Percentiles rank a stretch among this genome's conserved stretches.
These are phyloP conservation scores for Drosophila ironensis DNA, from an alignment of 1,140 invertebrate species.

Conservation along the genomic window DNA sequence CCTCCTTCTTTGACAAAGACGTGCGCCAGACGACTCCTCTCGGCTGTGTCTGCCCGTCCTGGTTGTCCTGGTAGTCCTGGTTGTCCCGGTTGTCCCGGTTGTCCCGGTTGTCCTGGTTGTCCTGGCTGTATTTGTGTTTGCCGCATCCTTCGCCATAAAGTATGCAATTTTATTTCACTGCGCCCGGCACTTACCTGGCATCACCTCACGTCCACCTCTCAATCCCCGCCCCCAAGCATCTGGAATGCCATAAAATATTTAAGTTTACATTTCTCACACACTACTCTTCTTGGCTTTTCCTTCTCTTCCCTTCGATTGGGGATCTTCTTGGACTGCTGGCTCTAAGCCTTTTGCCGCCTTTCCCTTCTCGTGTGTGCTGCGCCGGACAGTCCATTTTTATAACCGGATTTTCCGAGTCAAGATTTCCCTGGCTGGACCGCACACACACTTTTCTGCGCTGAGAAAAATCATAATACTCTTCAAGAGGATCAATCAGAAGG, in stretches of 20 bases:
- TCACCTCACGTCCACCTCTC: too few species aligned
- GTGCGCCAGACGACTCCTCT: constrained; percentile 20
- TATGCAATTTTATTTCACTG: constrained; percentile 76
- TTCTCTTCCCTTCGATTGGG: too few species aligned
- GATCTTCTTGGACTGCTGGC: constrained; percentile 8
- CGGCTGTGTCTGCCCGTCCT: constrained; percentile 1
- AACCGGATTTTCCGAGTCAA: constrained; percentile 65
- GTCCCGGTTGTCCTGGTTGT: too few species aligned
- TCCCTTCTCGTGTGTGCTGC: constrained; percentile 33
- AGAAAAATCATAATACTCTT: neutral
- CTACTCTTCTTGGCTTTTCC: neutral
- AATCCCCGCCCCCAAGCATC: constrained; percentile 15
- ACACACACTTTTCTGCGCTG: neutral
- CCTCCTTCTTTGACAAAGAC: constrained; percentile 21
- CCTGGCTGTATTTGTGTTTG: constrained; percentile 17
- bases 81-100: too few species aligned
- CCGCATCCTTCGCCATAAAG: constrained; percentile 66
- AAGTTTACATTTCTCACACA: constrained; percentile 72
- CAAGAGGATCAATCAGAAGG: too few species aligned
- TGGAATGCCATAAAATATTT: constrained; percentile 73
- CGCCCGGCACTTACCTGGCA: constrained; percentile 68
- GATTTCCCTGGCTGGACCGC: constrained; percentile 33
- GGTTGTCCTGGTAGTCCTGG: neutral
- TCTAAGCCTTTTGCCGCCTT: constrained; percentile 2
- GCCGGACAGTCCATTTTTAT: constrained; percentile 60